Base-by-base conservation (phyloP, 2,113 vertebrate genomes). In the Ptychochromis oligacanthus region DNA sequence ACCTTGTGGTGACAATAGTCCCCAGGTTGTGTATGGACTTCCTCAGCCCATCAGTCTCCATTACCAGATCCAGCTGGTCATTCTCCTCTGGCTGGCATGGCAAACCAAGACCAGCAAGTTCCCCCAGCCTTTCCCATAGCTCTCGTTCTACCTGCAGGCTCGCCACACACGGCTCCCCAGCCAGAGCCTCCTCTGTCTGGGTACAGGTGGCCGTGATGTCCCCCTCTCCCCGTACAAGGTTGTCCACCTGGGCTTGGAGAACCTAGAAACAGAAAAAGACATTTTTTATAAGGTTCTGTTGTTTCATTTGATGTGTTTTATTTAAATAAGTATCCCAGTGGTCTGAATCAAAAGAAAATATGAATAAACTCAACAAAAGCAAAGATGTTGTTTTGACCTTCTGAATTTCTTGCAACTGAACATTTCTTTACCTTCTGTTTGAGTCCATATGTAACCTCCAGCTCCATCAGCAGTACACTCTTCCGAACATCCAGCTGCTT, bases 1-100 rank as follows among this genome's bases (percentile, higher is more conserved):
- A 94, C 94, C 94, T 95, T 87, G 97, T 99, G 28, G 98, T 99
- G 82, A 99, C 94, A 80, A 99, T 98, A 61, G 97, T 97, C 0
- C 98, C 98, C 52, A 99, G 93, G 92, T 99, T 99, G 94, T 99
- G 98, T 87, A 99, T 98, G 81, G 97, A 98, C 83, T 99, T 99
- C 91, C 98, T 97, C 6, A 99, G 77, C 4, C 97, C 97, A 70
- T 99, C 98, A 0, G 97, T 98, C 92, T 99, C 98, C 90, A 99
- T 95, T 75, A 97, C 90, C 78, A 99, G 97, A 75, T 99, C 98
- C 91, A 99, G 84, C 91, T 99, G 98, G 81, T 99, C 97, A 0
- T 99, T 99, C 80, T 99, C 98, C 34, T 98, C 96, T 0, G 98
- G 97, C 84, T 97, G 97, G 75, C 98, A 87, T 0, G 97, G 96